Evolutionary conservation across 2,888 invertebrate genomes (phyloP).

Genomic region (Molanna angustata): DNA sequence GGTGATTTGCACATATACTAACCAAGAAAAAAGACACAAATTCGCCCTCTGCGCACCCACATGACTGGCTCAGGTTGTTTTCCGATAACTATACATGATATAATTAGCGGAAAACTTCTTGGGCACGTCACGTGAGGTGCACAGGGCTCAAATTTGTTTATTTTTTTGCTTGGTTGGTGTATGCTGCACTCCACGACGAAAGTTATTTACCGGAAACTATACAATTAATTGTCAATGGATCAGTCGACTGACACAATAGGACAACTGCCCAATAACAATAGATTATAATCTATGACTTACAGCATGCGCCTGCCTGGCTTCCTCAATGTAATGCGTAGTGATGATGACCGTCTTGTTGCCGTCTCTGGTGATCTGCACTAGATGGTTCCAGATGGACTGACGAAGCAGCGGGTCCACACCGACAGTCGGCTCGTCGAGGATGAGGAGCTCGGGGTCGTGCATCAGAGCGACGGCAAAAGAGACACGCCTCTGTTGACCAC

Average conservation of each 20-base stretch:
- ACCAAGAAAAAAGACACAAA: too few species aligned
- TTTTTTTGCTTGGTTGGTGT: too few species aligned
- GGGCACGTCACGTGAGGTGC: too few species aligned
- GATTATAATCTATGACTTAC: too few species aligned
- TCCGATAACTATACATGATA: too few species aligned
- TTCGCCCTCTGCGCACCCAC: too few species aligned
- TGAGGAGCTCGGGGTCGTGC: slow-evolving; percentile 88
- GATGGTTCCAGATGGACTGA: slow-evolving; percentile 92
- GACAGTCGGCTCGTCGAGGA: slow-evolving; percentile 91
- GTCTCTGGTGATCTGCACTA: slow-evolving; percentile 85
- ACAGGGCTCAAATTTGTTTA: too few species aligned
- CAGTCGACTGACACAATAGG: background rate
- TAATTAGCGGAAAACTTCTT: too few species aligned
- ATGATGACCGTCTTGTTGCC: slow-evolving; percentile 88
- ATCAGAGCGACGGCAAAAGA: slow-evolving; percentile 90
- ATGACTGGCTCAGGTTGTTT: too few species aligned
- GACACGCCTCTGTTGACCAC: slow-evolving; percentile 87
- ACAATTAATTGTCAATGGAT: background rate
- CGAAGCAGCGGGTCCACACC: slow-evolving; percentile 88
- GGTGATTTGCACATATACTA: too few species aligned
- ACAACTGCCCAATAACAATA: background rate
- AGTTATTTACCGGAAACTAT: background rate
- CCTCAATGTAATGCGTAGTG: slow-evolving; percentile 84
- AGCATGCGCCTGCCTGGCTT: slow-evolving; percentile 86
- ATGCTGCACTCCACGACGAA: too few species aligned